Percentiles rank a stretch among this genome's conserved stretches.
These are phyloP conservation scores for Spilarctia lutea DNA, from an alignment of 2,888 invertebrate genomes.

Conservation along the genomic window DNA sequence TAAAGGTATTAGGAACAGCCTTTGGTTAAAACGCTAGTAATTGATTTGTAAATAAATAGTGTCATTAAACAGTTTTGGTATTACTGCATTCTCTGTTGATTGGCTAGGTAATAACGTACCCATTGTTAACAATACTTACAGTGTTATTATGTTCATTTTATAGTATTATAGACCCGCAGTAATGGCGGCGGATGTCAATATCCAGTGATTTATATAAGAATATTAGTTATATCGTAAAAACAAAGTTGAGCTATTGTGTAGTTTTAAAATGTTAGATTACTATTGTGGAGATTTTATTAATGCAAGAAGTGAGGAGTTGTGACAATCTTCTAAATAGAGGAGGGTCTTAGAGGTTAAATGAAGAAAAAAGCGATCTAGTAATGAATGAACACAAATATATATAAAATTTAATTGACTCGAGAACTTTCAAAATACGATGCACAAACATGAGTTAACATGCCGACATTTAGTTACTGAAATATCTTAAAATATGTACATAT, in stretches of 20 bases:
- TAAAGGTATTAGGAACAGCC: background rate
- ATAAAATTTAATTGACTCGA: background rate
- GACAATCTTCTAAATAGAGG: too few relatives aligned
- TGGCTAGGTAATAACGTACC: constrained; percentile 36
- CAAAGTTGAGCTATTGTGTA: constrained; percentile 7
- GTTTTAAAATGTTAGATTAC: background rate
- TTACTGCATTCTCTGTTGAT: constrained; percentile 27
- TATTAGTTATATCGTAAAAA: constrained; percentile 15
- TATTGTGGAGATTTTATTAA: background rate
- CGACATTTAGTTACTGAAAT: background rate
- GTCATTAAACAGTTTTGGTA: constrained; percentile 10
- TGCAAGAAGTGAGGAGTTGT: background rate
- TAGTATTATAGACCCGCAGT: constrained; percentile 33
- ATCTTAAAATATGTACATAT: background rate
- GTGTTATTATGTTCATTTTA: constrained; percentile 34
- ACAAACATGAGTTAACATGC: background rate
- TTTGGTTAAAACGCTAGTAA: background rate
- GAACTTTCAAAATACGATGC: background rate
- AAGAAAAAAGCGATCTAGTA: background rate
- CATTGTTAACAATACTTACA: constrained; percentile 49
- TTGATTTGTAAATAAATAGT: background rate
- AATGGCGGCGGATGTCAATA: constrained; percentile 44
- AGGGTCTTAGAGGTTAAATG: background rate
- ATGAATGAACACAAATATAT: background rate
- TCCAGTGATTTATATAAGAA: constrained; percentile 51